These are phyloP conservation scores for Periparus ater DNA, from an alignment of 2,797 vertebrate species.

Conservation along the genomic window DNA sequence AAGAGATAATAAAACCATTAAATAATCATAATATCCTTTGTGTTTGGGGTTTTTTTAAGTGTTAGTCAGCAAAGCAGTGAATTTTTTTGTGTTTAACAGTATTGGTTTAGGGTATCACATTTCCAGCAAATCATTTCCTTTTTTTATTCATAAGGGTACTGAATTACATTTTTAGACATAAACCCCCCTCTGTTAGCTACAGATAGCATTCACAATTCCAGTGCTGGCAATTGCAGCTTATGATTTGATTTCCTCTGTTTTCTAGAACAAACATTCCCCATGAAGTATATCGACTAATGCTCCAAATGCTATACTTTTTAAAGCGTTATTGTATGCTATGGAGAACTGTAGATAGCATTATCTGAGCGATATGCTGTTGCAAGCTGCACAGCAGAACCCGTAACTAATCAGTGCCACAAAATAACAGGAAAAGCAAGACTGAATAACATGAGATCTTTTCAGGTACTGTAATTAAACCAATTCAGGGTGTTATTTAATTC, in stretches of 20 bases:
- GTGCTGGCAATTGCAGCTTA: background rate
- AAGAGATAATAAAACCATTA: background rate
- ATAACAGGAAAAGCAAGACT: constrained; percentile 33
- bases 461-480: constrained; percentile 42
- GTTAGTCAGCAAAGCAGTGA: background rate
- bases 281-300: background rate
- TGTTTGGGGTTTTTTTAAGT: background rate
- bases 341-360: background rate
- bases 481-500: background rate
- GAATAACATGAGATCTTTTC: constrained; percentile 44
- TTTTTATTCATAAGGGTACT: background rate
- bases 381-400: constrained; percentile 11
- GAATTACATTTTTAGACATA: constrained; percentile 8
- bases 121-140: background rate
- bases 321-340: background rate
- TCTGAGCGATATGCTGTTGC: background rate
- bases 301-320: constrained; percentile 12
- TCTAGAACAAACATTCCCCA: background rate
- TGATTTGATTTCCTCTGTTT: background rate
- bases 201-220: constrained; percentile 6
- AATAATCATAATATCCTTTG: background rate
- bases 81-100: background rate
- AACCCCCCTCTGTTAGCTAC: background rate
- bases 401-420: constrained; percentile 50
- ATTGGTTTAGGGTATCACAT: background rate